Base-by-base conservation (phyloP, 2,888 invertebrate genomes). In the Rhaphigaster nebulosa region DNA sequence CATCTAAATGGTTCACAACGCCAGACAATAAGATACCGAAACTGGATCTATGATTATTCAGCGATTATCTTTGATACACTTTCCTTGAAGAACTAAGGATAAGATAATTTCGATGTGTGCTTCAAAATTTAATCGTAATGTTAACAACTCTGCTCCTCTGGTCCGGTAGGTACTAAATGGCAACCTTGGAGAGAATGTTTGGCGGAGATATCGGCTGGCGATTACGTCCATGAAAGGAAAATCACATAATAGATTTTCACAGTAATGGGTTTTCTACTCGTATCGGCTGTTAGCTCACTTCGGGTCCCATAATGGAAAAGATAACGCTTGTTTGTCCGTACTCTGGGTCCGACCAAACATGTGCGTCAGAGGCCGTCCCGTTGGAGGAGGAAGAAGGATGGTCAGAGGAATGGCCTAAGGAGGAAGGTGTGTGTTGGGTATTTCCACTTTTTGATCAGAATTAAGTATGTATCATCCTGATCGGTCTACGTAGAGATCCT, bases 141-240 rank as follows among this genome's bases (percentile, higher is more conserved):
- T 15, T 76, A 38, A 38, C 20, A 20, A 20, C 20, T 76, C 38
- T 38, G 20, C 0, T 76, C 26, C 1, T 38, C 26, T 0, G 18
- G 18, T 38, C 20, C 34, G 20, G 20, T 34, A 70, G 38, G 20
- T 20, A 76, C 8, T 76, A 38, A 76, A 38, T 76, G 23, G 8
- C 38, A 38, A 76, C 70, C 70, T 38, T 76, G 38, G 6, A 76
- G 0, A 38, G 34, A 38, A 34, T 76, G 38, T 76, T 76, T 38
- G 70, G 70, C 20, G 20, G 34, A 38, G 38, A 6, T 3, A 20
- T 76, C 38, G 5, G 3, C 20, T 23, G 8, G 34, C 70, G 70
- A 76, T 76, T 76, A 76, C 70, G 70, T 76, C 38, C 70, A 38
- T 38, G 70, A 76, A 34, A 76, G 70, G 70, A 76, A 76, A 76